Conservation (phyloP, 2,797 vertebrate species). For the Siniperca obscura region DNA sequence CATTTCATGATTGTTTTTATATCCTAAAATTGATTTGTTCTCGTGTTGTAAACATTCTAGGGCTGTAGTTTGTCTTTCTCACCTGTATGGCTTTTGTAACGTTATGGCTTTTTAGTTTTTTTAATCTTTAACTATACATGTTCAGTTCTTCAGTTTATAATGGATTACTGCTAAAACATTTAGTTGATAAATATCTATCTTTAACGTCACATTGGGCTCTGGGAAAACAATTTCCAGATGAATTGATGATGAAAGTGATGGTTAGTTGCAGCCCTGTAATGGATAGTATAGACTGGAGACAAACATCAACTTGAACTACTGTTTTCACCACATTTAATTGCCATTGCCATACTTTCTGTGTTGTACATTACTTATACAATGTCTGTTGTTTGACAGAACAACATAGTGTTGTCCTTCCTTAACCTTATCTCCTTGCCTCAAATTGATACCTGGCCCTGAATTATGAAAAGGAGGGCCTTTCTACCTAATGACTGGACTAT, state of each 20-base stretch:
- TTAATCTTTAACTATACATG: too few species aligned
- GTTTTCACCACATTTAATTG: conserved; percentile 38
- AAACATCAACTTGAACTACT: conserved; percentile 33
- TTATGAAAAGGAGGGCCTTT: conserved; percentile 79
- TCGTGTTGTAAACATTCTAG: background rate
- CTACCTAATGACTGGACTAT: conserved; percentile 77
- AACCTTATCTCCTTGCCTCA: conserved; percentile 41
- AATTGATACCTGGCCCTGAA: conserved; percentile 74
- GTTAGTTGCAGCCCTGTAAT: conserved; percentile 5
- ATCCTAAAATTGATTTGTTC: background rate
- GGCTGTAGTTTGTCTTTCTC: background rate
- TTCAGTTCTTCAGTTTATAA: background rate
- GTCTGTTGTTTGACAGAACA: conserved; percentile 21
- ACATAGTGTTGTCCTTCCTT: conserved; percentile 21
- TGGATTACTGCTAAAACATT: background rate
- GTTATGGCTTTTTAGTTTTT: background rate
- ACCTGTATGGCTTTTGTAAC: too few species aligned
- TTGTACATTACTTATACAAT: conserved; percentile 2
- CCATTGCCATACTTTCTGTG: conserved; percentile 15
- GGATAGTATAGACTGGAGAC: background rate
- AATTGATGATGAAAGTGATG: background rate
- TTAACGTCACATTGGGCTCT: too few species aligned
- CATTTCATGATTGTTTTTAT: background rate
- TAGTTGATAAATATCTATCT: background rate
- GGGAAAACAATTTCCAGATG: background rate